A percentile compares a stretch with the other conserved stretches of the same genome.
Conservation (phyloP, 2,113 vertebrate species). For the Cyprinodon brontotheroides region DNA sequence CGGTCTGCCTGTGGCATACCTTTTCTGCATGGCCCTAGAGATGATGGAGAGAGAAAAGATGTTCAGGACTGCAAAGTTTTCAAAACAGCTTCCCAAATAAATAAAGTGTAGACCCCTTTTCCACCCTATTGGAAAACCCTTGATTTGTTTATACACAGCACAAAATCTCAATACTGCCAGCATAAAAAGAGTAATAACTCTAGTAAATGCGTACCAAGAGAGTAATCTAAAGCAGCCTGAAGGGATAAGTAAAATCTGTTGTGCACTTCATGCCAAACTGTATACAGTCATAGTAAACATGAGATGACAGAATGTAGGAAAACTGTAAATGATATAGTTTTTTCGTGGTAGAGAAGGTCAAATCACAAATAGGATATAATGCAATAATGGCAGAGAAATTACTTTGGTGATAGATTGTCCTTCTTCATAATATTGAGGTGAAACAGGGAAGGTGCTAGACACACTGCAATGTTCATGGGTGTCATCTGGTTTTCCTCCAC, state of each 20-base stretch:
- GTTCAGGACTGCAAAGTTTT: conserved; percentile 42
- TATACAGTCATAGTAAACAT: conserved; percentile 38
- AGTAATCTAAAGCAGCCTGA: conserved; percentile 30
- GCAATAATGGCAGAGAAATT: background rate
- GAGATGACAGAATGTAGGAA: conserved; percentile 34
- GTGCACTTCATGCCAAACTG: conserved; percentile 43
- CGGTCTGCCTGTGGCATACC: conserved; percentile 93
- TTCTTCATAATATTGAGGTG: conserved; percentile 96
- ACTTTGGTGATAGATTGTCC: conserved; percentile 91
- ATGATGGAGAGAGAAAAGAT: conserved; percentile 55
- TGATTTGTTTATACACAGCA: conserved; percentile 70
- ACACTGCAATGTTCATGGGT: conserved; percentile 96
- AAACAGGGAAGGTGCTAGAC: conserved; percentile 96
- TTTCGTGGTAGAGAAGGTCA: background rate
- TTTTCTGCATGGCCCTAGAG: conserved; percentile 95
- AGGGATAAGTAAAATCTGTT: conserved; percentile 32
- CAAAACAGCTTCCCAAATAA: conserved; percentile 29
- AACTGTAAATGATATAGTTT: conserved; percentile 26
- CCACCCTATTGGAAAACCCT: conserved; percentile 39
- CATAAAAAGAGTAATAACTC: conserved; percentile 33
- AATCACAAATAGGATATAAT: background rate
- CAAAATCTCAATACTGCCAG: conserved; percentile 63
- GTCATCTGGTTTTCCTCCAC: conserved; percentile 99
- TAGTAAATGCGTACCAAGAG: conserved; percentile 41
- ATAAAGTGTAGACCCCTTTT: conserved; percentile 52